Base-by-base conservation (phyloP, 2,113 vertebrate genomes). In the Brachirus orientalis region DNA sequence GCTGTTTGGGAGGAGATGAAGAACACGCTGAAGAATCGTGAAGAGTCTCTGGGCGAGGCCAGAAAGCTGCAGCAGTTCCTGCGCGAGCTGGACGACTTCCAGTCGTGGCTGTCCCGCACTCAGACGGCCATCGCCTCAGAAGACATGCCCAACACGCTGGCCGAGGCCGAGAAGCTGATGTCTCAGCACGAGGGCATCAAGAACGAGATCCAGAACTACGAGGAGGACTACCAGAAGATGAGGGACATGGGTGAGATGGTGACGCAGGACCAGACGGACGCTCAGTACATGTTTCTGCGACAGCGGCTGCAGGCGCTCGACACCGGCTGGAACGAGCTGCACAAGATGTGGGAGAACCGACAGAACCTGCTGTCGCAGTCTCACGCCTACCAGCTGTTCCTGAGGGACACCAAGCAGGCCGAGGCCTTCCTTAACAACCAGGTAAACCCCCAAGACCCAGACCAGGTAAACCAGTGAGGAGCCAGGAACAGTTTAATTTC, bases 141-240 rank as follows among this genome's bases (percentile, higher is more conserved):
- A 80, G 97, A 99, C 79, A 97, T 98, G 97, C 96, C 97, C 22
- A 98, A 98, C 89, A 97, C 96, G 0, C 88, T 98, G 58, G 87
- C 95, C 0, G 97, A 99, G 80, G 97, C 96, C 0, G 97, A 99
- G 91, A 98, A 98, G 90, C 94, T 99, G 20, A 96, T 98, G 70
- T 95, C 95, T 0, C 97, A 99, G 59, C 97, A 99, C 0, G 95
- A 98, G 79, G 94, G 93, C 52, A 98, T 99, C 88, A 97, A 97
- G 86, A 97, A 97, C 0, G 97, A 99, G 86, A 96, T 99, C 12
- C 92, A 94, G 75, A 98, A 99, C 88, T 99, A 99, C 0, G 96
- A 99, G 81, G 97, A 98, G 68, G 97, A 99, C 88, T 98, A 98
- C 76, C 97, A 98, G 93, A 98, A 97, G 88, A 99, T 99, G 97